Percentiles rank a stretch among this genome's conserved stretches.
phyloP scores from a whole-genome alignment of 1,140 invertebrate genomes.

The Drosophila nigrodunni region DNA sequence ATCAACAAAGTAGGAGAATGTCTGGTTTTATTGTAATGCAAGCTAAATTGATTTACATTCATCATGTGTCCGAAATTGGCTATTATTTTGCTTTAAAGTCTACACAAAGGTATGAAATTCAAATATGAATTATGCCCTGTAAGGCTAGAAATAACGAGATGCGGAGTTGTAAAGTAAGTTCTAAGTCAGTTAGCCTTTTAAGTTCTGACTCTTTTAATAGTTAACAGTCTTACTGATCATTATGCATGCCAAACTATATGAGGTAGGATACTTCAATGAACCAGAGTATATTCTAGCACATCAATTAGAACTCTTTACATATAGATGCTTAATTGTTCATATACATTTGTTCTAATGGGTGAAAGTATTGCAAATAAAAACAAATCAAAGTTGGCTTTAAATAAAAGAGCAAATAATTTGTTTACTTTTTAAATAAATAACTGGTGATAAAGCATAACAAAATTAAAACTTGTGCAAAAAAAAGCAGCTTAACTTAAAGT shows the following conservation, averaged over 20 bases:
- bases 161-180: neutral
- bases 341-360: slow-evolving; percentile 3
- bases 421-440: too few species aligned
- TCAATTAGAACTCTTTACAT: neutral
- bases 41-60: slow-evolving; percentile 8
- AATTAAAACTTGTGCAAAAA: too few species aligned
- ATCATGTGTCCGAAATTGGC: slow-evolving; percentile 21
- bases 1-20: neutral
- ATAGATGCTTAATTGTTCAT: slow-evolving; percentile 9
- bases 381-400: neutral
- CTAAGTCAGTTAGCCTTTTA: too few species aligned
- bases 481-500: too few species aligned
- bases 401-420: too few species aligned
- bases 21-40: neutral
- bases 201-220: too few species aligned
- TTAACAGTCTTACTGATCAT: too few species aligned
- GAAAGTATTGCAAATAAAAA: neutral
- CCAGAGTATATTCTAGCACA: neutral
- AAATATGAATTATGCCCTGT: neutral
- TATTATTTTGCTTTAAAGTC: slow-evolving; percentile 5
- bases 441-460: too few species aligned
- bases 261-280: too few species aligned
- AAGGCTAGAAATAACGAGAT: neutral
- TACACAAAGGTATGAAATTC: slow-evolving; percentile 1
- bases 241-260: too few species aligned